A percentile compares a stretch with the other conserved stretches of the same genome.
Conservation (phyloP, 2,113 vertebrate species). For the Pseudorhombus dupliciocellatus region DNA sequence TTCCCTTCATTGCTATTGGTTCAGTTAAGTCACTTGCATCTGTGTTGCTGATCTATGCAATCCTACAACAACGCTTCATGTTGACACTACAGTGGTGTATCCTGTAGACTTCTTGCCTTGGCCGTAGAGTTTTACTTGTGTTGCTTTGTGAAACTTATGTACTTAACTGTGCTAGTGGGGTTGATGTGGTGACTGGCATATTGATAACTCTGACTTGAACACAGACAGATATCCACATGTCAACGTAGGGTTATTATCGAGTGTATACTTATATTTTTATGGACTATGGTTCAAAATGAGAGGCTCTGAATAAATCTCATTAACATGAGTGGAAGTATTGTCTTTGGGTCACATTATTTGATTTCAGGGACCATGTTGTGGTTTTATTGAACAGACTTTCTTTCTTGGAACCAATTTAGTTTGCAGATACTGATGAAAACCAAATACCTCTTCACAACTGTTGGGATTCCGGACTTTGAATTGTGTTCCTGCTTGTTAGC, state of each 20-base stretch:
- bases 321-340: constrained; percentile 65
- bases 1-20: constrained; percentile 13
- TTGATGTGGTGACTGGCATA: constrained; percentile 33
- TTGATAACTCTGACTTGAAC: constrained; percentile 41
- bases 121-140: constrained; percentile 63
- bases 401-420: too few species aligned
- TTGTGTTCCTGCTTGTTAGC: background rate
- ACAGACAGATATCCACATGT: constrained; percentile 39
- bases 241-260: constrained; percentile 39
- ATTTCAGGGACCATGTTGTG: background rate
- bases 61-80: constrained; percentile 57
- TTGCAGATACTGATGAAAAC: background rate
- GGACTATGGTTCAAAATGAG: constrained; percentile 38
- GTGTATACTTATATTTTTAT: constrained; percentile 76
- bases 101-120: constrained; percentile 62
- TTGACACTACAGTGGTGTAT: constrained; percentile 59
- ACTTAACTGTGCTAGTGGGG: constrained; percentile 50
- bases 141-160: constrained; percentile 64
- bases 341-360: constrained; percentile 44
- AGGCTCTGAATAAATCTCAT: constrained; percentile 72
- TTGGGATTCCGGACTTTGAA: background rate
- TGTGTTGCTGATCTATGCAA: constrained; percentile 80
- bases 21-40: constrained; percentile 61
- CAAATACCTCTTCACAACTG: background rate
- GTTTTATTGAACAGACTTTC: background rate